Percentiles rank a stretch among this genome's conserved stretches.
These are phyloP conservation scores for Porites lutea DNA, from an alignment of 64 coral and sea anemone species.

Conservation along the genomic window DNA sequence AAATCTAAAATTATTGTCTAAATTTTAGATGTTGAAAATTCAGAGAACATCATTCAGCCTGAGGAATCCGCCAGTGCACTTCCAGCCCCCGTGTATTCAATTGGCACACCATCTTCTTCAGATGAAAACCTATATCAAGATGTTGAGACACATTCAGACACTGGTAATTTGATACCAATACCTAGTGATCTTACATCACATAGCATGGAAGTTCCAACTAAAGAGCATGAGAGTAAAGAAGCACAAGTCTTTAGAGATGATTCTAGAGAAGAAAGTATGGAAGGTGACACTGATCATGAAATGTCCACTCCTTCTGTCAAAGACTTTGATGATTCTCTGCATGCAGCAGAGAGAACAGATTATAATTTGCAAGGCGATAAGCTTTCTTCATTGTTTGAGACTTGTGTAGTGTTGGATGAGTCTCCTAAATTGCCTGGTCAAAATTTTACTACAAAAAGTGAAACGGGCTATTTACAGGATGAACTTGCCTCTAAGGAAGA, in stretches of 20 bases:
- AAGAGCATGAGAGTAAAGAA: not conserved
- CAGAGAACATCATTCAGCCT: not conserved
- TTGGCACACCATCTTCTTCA: constrained; percentile 66
- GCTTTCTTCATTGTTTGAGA: not conserved
- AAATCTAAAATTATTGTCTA: no score
- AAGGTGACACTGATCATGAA: not conserved
- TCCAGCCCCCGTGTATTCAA: constrained; percentile 47
- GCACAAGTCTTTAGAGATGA: no score
- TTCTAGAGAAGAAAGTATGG: not conserved
- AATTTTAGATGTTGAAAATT: not conserved
- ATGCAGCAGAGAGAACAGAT: not conserved
- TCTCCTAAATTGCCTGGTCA: not conserved
- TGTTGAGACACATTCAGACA: not conserved
- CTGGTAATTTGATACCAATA: not conserved
- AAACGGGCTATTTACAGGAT: not conserved
- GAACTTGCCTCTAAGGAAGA: constrained; percentile 12
- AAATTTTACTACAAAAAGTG: not conserved
- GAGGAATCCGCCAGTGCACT: not conserved
- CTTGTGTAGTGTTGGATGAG: not conserved
- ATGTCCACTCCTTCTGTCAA: not conserved
- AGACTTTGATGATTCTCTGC: not conserved
- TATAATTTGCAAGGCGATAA: not conserved
- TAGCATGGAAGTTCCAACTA: not conserved
- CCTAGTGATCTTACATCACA: not conserved
- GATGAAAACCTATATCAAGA: constrained; percentile 60